Evolutionary conservation across 2,888 invertebrate species (phyloP).

Genomic region (Trachelus tabidus): DNA sequence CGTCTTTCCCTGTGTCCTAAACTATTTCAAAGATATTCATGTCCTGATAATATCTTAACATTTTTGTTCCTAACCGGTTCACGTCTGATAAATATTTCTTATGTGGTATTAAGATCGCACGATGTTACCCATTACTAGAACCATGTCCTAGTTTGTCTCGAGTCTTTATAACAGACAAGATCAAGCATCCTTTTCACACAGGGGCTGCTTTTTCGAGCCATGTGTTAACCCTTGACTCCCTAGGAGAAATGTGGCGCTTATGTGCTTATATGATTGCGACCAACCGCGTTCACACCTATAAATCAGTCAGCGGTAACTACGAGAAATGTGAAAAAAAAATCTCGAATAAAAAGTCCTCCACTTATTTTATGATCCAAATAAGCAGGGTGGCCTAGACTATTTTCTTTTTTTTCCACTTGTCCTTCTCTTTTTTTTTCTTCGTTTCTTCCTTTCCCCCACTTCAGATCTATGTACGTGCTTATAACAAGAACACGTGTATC

Average conservation of each 20-base stretch:
- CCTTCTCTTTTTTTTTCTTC: not conserved
- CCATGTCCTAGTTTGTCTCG: no score
- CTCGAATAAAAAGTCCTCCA: slow-evolving; percentile 26
- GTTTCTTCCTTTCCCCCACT: not conserved
- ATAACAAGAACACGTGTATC: not conserved
- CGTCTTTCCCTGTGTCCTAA: no score
- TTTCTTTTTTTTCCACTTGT: not conserved
- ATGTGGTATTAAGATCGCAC: no score
- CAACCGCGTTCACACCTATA: slow-evolving; percentile 27
- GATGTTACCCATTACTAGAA: no score
- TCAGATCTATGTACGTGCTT: not conserved
- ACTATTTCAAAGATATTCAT: no score
- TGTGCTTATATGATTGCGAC: slow-evolving; percentile 13
- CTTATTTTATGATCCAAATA: slow-evolving; percentile 31
- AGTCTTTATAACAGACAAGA: no score
- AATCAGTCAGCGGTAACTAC: slow-evolving; percentile 33
- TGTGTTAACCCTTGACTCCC: slow-evolving; percentile 19
- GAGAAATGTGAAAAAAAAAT: slow-evolving; percentile 18
- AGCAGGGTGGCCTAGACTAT: slow-evolving; percentile 10
- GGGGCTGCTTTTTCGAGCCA: slow-evolving; percentile 12
- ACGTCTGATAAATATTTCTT: no score
- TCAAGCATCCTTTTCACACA: no score
- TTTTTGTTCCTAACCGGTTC: no score
- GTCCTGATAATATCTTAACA: no score
- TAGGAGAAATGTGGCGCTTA: slow-evolving; percentile 12